phyloP scores from a whole-genome alignment of 1,140 invertebrate genomes.

The Cydia amplana region DNA sequence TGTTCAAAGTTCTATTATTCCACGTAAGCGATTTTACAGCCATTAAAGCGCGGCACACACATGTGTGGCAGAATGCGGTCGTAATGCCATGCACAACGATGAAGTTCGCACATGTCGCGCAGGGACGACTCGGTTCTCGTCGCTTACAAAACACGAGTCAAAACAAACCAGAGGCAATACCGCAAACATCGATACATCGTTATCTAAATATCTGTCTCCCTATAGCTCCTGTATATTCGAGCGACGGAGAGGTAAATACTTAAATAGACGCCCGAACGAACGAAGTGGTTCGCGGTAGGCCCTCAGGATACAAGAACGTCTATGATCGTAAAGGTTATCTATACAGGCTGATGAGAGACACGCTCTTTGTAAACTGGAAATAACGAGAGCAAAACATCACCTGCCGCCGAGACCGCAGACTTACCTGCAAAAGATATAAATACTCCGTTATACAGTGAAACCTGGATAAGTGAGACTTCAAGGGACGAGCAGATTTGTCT shows the following conservation, averaged over 20 bases:
- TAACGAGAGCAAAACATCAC: conserved; percentile 62
- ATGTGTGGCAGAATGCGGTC: conserved; percentile 40
- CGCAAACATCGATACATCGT: background rate
- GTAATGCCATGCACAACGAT: conserved; percentile 45
- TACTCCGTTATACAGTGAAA: too few species aligned
- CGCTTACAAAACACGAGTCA: background rate
- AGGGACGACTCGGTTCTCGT: conserved; percentile 40
- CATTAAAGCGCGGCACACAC: conserved; percentile 41
- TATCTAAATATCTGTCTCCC: background rate
- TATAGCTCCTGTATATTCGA: too few species aligned
- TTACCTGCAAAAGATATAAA: conserved; percentile 72
- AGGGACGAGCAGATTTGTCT: too few species aligned
- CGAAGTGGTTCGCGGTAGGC: too few species aligned
- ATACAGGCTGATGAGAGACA: background rate
- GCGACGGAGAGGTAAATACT: too few species aligned
- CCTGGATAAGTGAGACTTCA: too few species aligned
- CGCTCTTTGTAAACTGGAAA: background rate
- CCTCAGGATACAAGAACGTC: too few species aligned
- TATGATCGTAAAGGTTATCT: too few species aligned
- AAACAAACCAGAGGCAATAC: background rate
- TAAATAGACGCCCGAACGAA: too few species aligned
- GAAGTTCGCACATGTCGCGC: conserved; percentile 67
- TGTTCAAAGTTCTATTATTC: conserved; percentile 40
- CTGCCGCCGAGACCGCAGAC: conserved; percentile 52
- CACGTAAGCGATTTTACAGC: conserved; percentile 46